Percentiles rank a stretch among this genome's conserved stretches.
Evolutionary conservation across 2,888 invertebrate species (phyloP).

Genomic region (Oligia strigilis): DNA sequence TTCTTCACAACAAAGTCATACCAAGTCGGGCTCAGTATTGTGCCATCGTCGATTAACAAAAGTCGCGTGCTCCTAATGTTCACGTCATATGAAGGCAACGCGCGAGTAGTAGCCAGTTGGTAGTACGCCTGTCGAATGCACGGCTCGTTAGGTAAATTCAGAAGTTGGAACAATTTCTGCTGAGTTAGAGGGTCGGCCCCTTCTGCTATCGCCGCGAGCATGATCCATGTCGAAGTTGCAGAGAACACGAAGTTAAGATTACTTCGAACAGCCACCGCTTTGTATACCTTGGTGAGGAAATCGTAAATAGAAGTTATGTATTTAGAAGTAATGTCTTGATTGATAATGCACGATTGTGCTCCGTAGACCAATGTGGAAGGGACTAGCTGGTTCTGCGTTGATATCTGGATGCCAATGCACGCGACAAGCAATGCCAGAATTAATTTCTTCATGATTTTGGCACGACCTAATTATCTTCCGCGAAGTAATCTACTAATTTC

Average conservation of each 20-base stretch:
- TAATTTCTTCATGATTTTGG: slow-evolving; percentile 26
- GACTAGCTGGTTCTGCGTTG: slow-evolving; percentile 22
- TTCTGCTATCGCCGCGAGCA: slow-evolving; percentile 61
- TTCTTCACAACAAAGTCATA: slow-evolving; percentile 49
- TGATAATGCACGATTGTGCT: slow-evolving; percentile 4
- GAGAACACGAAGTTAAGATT: slow-evolving; percentile 51
- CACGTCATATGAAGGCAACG: slow-evolving; percentile 43
- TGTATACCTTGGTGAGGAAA: slow-evolving; percentile 17
- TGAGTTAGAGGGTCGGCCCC: slow-evolving; percentile 50
- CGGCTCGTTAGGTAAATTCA: slow-evolving; percentile 62
- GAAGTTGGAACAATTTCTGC: slow-evolving; percentile 58
- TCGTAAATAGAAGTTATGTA: slow-evolving; percentile 35
- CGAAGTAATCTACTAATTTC: slow-evolving; percentile 16
- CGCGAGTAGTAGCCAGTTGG: slow-evolving; percentile 45
- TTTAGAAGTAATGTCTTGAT: slow-evolving; percentile 20
- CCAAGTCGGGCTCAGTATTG: slow-evolving; percentile 60
- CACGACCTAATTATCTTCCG: slow-evolving; percentile 33
- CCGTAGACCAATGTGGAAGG: not conserved
- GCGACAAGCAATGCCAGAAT: slow-evolving; percentile 17
- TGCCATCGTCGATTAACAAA: slow-evolving; percentile 63
- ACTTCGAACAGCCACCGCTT: slow-evolving; percentile 10
- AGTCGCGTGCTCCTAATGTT: slow-evolving; percentile 54
- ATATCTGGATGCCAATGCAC: slow-evolving; percentile 20
- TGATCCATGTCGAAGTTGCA: slow-evolving; percentile 52
- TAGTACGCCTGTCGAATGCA: slow-evolving; percentile 63